Percentiles rank a stretch among this genome's conserved stretches.
phyloP scores from a whole-genome alignment of 2,888 invertebrate genomes.

The Morpho achilles region DNA sequence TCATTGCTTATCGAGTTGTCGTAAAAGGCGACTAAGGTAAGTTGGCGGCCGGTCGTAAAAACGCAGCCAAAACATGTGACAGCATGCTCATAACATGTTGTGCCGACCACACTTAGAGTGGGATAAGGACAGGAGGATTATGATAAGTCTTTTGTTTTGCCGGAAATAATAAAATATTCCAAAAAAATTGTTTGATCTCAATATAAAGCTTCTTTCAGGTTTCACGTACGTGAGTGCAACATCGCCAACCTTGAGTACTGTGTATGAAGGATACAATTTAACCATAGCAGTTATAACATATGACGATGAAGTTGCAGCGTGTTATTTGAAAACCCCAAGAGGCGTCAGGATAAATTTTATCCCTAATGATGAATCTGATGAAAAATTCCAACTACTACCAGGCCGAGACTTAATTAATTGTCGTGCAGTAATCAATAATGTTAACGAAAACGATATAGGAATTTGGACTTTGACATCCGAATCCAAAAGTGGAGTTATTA shows the following conservation, averaged over 20 bases:
- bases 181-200: too few species aligned
- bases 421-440: constrained; percentile 25
- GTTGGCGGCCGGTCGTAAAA: too few species aligned
- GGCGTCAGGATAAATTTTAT: constrained; percentile 30
- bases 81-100: too few species aligned
- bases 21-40: too few species aligned
- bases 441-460: constrained; percentile 31
- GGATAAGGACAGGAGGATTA: too few species aligned
- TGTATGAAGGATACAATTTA: constrained; percentile 27
- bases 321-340: constrained; percentile 31
- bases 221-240: constrained; percentile 2
- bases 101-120: too few species aligned
- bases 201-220: constrained; percentile 9
- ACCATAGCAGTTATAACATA: constrained; percentile 20
- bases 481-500: neutral
- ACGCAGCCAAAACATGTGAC: too few species aligned
- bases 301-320: constrained; percentile 19
- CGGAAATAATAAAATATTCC: too few species aligned
- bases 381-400: constrained; percentile 25
- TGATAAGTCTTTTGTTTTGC: too few species aligned
- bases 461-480: constrained; percentile 32
- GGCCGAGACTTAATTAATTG: constrained; percentile 22
- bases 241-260: constrained; percentile 1
- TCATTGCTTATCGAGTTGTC: too few species aligned
- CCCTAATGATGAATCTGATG: constrained; percentile 30